These are phyloP conservation scores for Prinia subflava DNA, from an alignment of 2,113 vertebrate species.

Conservation along the genomic window DNA sequence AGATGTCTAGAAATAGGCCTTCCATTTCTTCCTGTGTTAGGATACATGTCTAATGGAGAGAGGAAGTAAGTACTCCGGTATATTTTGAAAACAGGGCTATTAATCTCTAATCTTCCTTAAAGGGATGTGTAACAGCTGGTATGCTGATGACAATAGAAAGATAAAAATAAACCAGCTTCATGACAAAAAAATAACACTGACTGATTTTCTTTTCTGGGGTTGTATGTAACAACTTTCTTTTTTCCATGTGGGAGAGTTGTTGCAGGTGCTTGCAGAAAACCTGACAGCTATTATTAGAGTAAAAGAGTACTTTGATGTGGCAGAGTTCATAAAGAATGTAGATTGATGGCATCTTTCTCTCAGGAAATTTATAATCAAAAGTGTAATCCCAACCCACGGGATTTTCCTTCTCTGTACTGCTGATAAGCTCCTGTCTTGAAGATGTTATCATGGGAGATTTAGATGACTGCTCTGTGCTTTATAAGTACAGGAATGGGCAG, in stretches of 20 bases:
- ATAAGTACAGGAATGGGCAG: background rate
- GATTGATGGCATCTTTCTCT: constrained; percentile 28
- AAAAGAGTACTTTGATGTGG: background rate
- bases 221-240: background rate
- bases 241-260: background rate
- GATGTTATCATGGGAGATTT: constrained; percentile 18
- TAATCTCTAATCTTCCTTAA: constrained; percentile 54
- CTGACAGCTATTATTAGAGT: background rate
- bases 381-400: constrained; percentile 20
- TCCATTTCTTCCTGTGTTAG: background rate
- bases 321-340: background rate
- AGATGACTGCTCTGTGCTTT: background rate
- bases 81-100: constrained; percentile 34
- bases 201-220: background rate
- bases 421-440: constrained; percentile 20
- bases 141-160: constrained; percentile 27
- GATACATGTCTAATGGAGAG: background rate
- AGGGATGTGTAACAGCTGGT: constrained; percentile 34
- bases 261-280: background rate
- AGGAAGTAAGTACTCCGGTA: background rate
- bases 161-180: constrained; percentile 39
- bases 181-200: background rate
- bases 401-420: constrained; percentile 11
- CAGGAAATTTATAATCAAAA: constrained; percentile 23
- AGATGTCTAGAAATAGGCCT: background rate